phyloP scores from a whole-genome alignment of 1,140 invertebrate genomes.

The Drosophila busckii region DNA sequence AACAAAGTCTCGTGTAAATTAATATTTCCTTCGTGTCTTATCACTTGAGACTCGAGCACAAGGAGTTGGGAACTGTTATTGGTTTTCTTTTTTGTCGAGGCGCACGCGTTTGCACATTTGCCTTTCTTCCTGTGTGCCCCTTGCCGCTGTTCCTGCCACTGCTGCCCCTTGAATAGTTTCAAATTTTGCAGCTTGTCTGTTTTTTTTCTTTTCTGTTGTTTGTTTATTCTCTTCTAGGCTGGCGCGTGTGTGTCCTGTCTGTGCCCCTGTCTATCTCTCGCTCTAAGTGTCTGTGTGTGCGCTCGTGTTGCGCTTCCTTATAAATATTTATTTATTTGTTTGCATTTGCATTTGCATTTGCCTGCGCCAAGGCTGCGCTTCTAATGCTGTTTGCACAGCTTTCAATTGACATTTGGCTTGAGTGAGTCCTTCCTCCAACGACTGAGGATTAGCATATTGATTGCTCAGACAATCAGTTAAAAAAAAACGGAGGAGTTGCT shows the following conservation, averaged over 20 bases:
- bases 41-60: constrained; percentile 29
- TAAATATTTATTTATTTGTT: constrained; percentile 33
- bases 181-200: constrained; percentile 46
- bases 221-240: too few species aligned
- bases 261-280: too few species aligned
- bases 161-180: too few species aligned
- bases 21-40: constrained; percentile 49
- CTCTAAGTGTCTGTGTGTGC: too few species aligned
- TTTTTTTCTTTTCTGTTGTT: too few species aligned
- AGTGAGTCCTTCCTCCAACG: not conserved
- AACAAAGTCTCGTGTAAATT: constrained; percentile 36
- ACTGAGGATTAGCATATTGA: constrained; percentile 20
- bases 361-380: not conserved
- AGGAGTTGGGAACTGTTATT: too few species aligned
- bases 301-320: constrained; percentile 36
- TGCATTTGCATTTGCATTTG: constrained; percentile 33
- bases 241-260: constrained; percentile 26
- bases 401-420: constrained; percentile 27
- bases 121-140: constrained; percentile 25
- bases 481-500: too few species aligned
- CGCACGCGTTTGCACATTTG: constrained; percentile 44
- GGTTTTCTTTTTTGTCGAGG: too few species aligned
- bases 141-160: not conserved
- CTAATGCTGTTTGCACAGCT: constrained; percentile 46
- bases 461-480: too few species aligned